Evolutionary conservation across 92 coral and sea anemone species (phyloP).

Genomic region (Palythoa caribaeorum): DNA sequence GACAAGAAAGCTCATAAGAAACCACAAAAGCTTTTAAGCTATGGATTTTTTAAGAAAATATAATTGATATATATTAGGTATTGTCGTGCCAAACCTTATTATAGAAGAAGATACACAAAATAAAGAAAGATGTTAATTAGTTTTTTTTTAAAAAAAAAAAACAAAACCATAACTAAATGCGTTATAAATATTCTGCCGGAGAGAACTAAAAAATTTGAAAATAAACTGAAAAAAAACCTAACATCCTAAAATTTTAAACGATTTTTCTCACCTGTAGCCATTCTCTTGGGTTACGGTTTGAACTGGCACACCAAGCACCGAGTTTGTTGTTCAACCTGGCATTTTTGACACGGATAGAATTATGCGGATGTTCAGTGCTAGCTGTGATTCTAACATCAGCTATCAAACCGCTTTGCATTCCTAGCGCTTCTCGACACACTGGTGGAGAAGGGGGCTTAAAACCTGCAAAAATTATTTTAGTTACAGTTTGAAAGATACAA

Average conservation of each 20-base stretch:
- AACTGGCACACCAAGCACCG: conserved; percentile 19
- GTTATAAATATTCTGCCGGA: no score
- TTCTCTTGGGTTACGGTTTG: neutral
- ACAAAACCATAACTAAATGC: no score
- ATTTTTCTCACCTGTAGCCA: conserved; percentile 19
- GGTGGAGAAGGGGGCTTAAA: conserved; percentile 42
- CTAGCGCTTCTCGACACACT: conserved; percentile 16
- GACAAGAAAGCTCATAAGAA: no score
- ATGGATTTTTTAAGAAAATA: no score
- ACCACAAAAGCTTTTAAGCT: no score
- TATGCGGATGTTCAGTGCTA: neutral
- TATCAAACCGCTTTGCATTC: conserved; percentile 16
- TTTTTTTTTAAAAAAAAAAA: no score
- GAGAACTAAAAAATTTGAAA: no score
- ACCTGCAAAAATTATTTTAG: conserved; percentile 5
- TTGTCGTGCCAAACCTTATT: no score
- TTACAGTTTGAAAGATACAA: neutral
- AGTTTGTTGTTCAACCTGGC: conserved; percentile 8
- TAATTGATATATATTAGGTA: no score
- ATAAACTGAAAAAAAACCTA: no score
- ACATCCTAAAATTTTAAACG: neutral
- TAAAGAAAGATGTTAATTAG: no score
- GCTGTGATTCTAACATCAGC: conserved; percentile 17
- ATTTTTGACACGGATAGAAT: neutral
- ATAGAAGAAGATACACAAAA: no score